Evolutionary conservation across 2,113 vertebrate species (phyloP), one percentile per base, ranked within the genome.

Genomic region (Leucoraja erinaceus): DNA sequence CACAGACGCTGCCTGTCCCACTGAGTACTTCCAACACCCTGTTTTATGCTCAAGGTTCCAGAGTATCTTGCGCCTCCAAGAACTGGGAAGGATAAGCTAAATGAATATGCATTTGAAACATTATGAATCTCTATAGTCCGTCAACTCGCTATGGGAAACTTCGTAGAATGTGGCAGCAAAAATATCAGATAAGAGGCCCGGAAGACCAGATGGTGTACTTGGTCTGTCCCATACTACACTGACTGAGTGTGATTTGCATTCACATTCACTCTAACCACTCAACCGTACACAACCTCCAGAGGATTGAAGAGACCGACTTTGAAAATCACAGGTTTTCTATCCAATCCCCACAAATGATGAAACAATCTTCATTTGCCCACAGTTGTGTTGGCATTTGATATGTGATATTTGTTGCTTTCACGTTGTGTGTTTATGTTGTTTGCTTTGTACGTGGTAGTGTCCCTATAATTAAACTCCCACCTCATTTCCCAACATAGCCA

Each of bases 371-470:
- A 56, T 54, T 47, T 59, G 81, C 28, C 59, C 12, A 63, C 5
- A 88, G 28, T 88, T 63, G n/a, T 63, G 83, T 28, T 88, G 83
- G 59, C 5, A 16, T 63, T n/a, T 61, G n/a, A 12, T 63, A 31
- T 4, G 8, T 88, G 83, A 11, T 88, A 28, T 88, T 31, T 88
- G 83, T 63, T 63, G 59, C 83, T 63, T 63, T 88, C 20, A 28
- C 63, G 83, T 7, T 88, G 56, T 86, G 59, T 63, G 59, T 88
- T 86, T 63, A 31, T 88, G 83, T 63, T 33, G 28, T 63, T 28
- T 88, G 83, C n/a, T 88, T 25, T 88, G 59, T 66, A 63, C 63
- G 59, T 88, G 83, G n/a, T 12, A 88, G n/a, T 88, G 70, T 63
- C 59, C 59, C 59, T 63, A 88, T 31, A 88, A 63, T 18, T 61